A percentile compares a stretch with the other conserved stretches of the same genome.
Conservation (phyloP, 2,113 vertebrate genomes). For the Lepisosteus oculatus region DNA sequence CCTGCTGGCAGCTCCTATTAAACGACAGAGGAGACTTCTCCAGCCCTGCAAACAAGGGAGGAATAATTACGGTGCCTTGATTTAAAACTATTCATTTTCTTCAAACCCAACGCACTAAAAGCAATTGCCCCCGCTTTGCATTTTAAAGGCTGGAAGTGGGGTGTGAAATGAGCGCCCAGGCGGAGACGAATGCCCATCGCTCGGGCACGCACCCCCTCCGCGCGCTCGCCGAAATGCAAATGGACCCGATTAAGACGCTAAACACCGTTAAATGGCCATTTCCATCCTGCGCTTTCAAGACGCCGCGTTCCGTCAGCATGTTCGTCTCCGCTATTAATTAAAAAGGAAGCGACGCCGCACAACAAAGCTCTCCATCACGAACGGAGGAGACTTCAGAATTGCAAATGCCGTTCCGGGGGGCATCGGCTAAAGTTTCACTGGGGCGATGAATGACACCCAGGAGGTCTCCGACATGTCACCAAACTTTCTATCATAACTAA, state of each 20-base stretch:
- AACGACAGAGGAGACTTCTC: slow-evolving; percentile 21
- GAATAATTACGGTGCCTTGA: slow-evolving; percentile 37
- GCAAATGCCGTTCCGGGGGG: no score
- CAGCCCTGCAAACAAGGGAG: slow-evolving; percentile 21
- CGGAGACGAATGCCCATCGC: slow-evolving; percentile 10
- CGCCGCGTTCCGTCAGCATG: neutral
- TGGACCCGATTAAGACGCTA: slow-evolving; percentile 11
- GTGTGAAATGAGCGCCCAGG: neutral
- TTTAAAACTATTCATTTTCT: slow-evolving; percentile 37
- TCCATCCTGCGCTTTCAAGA: slow-evolving; percentile 20
- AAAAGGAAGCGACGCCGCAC: no score
- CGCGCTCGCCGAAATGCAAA: slow-evolving; percentile 11
- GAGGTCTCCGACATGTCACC: no score
- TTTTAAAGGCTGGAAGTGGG: slow-evolving; percentile 5
- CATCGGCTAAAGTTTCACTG: no score
- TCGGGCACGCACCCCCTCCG: slow-evolving; percentile 18
- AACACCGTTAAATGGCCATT: slow-evolving; percentile 23
- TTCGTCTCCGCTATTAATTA: no score
- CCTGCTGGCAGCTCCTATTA: slow-evolving; percentile 28
- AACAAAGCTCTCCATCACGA: no score
- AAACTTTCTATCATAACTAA: no score
- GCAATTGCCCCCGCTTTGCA: slow-evolving; percentile 8
- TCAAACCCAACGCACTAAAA: slow-evolving; percentile 14
- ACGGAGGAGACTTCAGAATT: no score
- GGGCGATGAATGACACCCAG: no score